Evolutionary conservation across 2,888 invertebrate species (phyloP), one percentile per base, ranked within the genome.

Genomic region (Hybos culiciformis): DNA sequence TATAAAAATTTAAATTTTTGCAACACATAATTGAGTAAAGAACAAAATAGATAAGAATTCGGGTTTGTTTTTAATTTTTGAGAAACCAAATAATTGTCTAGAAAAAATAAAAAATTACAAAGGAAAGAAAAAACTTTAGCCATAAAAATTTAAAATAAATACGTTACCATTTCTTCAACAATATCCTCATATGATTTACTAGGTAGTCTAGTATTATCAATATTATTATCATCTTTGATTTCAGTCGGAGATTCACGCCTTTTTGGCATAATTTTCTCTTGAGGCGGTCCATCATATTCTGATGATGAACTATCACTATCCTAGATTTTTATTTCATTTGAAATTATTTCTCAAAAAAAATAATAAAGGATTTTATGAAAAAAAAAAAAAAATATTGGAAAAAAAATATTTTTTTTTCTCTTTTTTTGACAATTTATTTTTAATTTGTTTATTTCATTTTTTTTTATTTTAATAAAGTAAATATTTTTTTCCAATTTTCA

Each of bases 321-420:
- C 62, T 62, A 58, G 52, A 58, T 60, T 51, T 57, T 56, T 54
- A 47, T 51, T 56, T 53, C 53, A n/a, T n/a, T n/a, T n/a, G n/a
- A 29, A 24, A 37, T 42, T 36, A 47, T 41, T 44, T 20, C 29
- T 9, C 23, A 23, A 5, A 14, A 37, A 24, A 23, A 23, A 21
- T 17, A 31, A 21, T 17, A 6, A 33, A 19, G 14, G 23, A 21
- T n/a, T n/a, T n/a, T 29, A 23, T 32, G 14, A 37, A 39, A 29
- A 23, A 23, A 23, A 23, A 40, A 29, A 21, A 43, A 34, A 26
- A 40, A 43, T 43, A 34, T 40, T 39, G 20, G 37, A 19, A 32
- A 14, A 21, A 31, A 38, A 31, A 14, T 37, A n/a, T 32, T 37
- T 39, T 17, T 18, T 26, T 26, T n/a, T n/a, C n/a, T n/a, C n/a